Evolutionary conservation across 2,888 invertebrate species (phyloP).

Genomic region (Julus scanicus): DNA sequence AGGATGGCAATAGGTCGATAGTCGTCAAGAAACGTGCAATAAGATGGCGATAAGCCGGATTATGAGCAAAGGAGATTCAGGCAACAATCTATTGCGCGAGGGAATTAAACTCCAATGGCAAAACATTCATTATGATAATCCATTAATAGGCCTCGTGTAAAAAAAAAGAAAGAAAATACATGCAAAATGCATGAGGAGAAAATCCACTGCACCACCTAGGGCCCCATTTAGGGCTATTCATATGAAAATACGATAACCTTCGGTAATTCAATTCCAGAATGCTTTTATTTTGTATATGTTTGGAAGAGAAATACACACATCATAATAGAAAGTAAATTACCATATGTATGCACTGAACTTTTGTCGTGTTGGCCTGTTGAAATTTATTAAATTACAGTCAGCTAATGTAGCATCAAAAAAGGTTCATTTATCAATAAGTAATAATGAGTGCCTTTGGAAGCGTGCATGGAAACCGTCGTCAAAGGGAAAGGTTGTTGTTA

Average conservation of each 20-base stretch:
- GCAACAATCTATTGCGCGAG: constrained; percentile 3
- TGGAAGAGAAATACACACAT: background rate
- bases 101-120: constrained; percentile 26
- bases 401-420: background rate
- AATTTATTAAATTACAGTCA: background rate
- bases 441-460: no score
- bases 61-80: constrained; percentile 20
- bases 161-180: background rate
- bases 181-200: background rate
- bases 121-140: constrained; percentile 26
- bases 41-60: constrained; percentile 33
- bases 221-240: background rate
- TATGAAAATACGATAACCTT: background rate
- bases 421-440: background rate
- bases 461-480: no score
- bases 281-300: background rate
- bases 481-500: no score
- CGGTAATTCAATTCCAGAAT: background rate
- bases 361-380: no score
- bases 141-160: background rate
- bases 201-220: constrained; percentile 17
- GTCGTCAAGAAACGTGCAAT: constrained; percentile 18
- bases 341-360: no score
- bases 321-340: no score
- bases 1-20: constrained; percentile 18